A percentile compares a stretch with the other conserved stretches of the same genome.
phyloP scores from a whole-genome alignment of 1,140 invertebrate species.

The Scaptodrosophila lebanonensis region DNA sequence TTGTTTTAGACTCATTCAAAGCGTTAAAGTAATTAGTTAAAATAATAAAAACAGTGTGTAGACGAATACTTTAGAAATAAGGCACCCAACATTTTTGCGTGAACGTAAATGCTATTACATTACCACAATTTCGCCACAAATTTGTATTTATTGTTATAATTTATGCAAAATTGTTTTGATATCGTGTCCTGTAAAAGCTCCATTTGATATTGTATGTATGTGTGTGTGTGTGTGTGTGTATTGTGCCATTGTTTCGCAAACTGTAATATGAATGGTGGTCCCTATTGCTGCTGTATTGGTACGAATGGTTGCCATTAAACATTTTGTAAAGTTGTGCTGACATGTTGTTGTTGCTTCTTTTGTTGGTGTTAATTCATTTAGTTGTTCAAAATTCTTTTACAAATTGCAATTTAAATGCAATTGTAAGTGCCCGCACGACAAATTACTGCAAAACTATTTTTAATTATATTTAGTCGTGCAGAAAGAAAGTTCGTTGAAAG shows the following conservation, averaged over 20 bases:
- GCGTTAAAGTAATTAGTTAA: too few relatives aligned
- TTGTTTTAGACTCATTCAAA: too few relatives aligned
- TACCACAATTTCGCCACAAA: too few relatives aligned
- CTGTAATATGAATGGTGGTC: neutral
- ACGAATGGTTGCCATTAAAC: too few relatives aligned
- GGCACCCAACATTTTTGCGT: neutral
- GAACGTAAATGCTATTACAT: constrained; percentile 30
- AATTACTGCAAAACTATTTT: constrained; percentile 37
- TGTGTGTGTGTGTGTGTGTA: constrained; percentile 1
- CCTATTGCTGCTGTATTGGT: neutral
- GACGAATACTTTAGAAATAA: too few relatives aligned
- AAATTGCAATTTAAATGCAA: constrained; percentile 52
- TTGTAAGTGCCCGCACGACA: neutral
- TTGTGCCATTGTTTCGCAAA: neutral
- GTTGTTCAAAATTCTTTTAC: constrained; percentile 52
- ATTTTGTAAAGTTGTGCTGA: too few relatives aligned
- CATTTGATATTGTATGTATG: constrained; percentile 2
- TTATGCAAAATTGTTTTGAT: constrained; percentile 32
- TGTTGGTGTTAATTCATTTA: constrained; percentile 47
- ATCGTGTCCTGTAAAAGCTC: too few relatives aligned
- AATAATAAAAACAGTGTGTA: too few relatives aligned
- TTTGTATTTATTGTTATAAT: constrained; percentile 31
- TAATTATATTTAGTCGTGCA: constrained; percentile 43
- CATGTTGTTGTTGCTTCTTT: too few relatives aligned
- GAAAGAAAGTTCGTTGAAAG: neutral